A percentile compares a stretch with the other conserved stretches of the same genome.
Conservation (phyloP, 2,113 vertebrate species). For the Melanocharis versteri region DNA sequence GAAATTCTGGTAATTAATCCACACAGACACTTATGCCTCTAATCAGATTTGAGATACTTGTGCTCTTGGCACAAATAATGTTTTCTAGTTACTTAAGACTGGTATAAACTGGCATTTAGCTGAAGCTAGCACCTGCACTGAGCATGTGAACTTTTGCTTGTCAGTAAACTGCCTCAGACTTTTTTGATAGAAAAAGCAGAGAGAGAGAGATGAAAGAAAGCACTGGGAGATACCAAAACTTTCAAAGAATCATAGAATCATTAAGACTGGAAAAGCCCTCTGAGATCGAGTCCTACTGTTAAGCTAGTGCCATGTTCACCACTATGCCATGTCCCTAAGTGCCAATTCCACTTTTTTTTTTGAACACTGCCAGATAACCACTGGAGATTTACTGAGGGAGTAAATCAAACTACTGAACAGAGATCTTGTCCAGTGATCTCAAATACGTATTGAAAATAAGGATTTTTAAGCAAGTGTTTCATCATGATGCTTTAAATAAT, state of each 20-base stretch:
- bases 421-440: neutral
- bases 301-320: neutral
- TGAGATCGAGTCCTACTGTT: neutral
- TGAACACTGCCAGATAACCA: neutral
- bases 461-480: neutral
- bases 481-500: neutral
- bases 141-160: neutral
- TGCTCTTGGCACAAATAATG: conserved; percentile 36
- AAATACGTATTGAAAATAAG: neutral
- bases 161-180: neutral
- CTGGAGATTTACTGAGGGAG: neutral
- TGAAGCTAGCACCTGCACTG: neutral
- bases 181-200: neutral
- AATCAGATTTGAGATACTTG: conserved; percentile 30
- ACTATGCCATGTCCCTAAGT: neutral
- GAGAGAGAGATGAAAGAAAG: neutral
- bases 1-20: conserved; percentile 63
- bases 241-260: neutral
- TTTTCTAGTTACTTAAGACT: neutral
- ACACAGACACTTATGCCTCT: conserved; percentile 21
- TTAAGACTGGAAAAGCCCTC: neutral
- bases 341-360: neutral
- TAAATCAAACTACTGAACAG: neutral
- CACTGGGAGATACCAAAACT: neutral
- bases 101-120: conserved; percentile 45